Percentiles rank a stretch among this genome's conserved stretches.
These are phyloP conservation scores for Benitochromis conjunctus DNA, from an alignment of 2,113 vertebrate species.

Conservation along the genomic window DNA sequence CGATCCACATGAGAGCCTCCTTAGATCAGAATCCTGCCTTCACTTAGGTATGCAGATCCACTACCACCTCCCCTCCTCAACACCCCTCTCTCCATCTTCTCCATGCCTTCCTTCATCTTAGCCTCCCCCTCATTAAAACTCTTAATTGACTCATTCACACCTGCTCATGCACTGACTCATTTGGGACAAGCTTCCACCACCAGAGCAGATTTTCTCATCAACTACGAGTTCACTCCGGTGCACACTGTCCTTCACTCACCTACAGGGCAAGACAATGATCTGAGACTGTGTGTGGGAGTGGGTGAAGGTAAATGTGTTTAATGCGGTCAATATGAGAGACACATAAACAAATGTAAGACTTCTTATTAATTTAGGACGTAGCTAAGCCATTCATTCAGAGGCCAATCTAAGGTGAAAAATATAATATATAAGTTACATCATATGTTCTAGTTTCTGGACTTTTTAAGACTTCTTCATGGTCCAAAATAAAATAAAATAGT, in stretches of 20 bases:
- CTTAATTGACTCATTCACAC: conserved; percentile 72
- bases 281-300: conserved; percentile 3
- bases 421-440: background rate
- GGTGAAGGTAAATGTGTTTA: background rate
- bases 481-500: too few relatives aligned
- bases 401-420: background rate
- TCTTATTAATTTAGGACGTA: background rate
- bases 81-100: conserved; percentile 22
- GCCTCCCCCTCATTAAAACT: conserved; percentile 67
- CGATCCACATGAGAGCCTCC: conserved; percentile 46
- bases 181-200: conserved; percentile 54
- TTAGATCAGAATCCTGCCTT: conserved; percentile 51
- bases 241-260: conserved; percentile 63
- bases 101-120: conserved; percentile 35
- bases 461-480: background rate
- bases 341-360: background rate
- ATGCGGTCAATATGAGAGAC: background rate
- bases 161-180: conserved; percentile 60
- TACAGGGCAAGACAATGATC: conserved; percentile 37
- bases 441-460: background rate
- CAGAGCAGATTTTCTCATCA: conserved; percentile 68
- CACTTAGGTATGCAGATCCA: conserved; percentile 46
- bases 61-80: conserved; percentile 10
- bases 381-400: background rate
- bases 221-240: conserved; percentile 44